These are phyloP conservation scores for Drosophila multiciliata DNA, from an alignment of 2,888 invertebrate genomes.

Conservation along the genomic window DNA sequence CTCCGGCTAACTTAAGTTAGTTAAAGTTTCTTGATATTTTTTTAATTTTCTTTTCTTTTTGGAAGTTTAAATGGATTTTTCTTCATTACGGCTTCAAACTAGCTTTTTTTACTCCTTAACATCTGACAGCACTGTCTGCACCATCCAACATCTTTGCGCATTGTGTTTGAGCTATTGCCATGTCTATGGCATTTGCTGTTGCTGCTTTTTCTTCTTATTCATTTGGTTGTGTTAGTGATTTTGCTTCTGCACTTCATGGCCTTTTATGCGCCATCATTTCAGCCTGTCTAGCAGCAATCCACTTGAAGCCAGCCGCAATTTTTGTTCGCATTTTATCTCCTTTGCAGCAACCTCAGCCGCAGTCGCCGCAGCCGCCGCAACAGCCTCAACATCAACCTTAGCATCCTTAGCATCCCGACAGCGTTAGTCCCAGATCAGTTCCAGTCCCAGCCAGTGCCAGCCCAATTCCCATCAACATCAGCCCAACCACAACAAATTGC, in stretches of 20 bases:
- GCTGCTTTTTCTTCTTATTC: not conserved
- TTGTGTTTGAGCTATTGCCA: constrained; percentile 44
- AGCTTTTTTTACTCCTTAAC: constrained; percentile 2
- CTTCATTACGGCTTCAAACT: constrained; percentile 11
- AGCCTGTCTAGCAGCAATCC: constrained; percentile 69
- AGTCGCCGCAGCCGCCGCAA: constrained; percentile 5
- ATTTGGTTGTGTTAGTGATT: not conserved
- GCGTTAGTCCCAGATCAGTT: constrained; percentile 19
- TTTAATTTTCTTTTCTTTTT: not conserved
- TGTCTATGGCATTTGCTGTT: constrained; percentile 45
- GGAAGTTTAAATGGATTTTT: not conserved
- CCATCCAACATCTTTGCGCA: constrained; percentile 25
- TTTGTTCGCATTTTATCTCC: constrained; percentile 50
- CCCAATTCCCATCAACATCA: constrained; percentile 22
- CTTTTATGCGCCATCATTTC: constrained; percentile 66
- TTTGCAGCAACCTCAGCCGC: constrained; percentile 37
- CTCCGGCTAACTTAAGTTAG: not conserved
- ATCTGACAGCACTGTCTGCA: constrained; percentile 30
- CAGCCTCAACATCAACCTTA: constrained; percentile 12
- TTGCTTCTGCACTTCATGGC: constrained; percentile 48
- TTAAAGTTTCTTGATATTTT: not conserved
- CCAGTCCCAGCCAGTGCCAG: constrained; percentile 10
- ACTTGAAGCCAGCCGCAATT: constrained; percentile 77
- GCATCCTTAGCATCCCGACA: not conserved
- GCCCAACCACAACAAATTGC: constrained; percentile 72